Percentiles rank a stretch among this genome's conserved stretches.
Conservation (phyloP, 2,113 vertebrate genomes). For the Hippocampus abdominalis region DNA sequence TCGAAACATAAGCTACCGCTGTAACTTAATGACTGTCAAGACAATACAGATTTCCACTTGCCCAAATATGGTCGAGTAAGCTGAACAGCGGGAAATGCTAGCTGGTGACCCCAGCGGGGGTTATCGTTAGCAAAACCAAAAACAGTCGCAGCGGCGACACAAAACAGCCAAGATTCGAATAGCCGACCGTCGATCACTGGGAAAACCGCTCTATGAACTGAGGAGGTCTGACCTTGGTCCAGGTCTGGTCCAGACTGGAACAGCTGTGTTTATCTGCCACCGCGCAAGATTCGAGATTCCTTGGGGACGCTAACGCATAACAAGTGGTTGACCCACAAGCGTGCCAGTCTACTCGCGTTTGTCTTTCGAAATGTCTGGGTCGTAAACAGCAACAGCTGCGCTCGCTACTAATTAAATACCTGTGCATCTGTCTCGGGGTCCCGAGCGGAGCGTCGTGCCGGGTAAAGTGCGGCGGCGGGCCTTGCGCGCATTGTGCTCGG, state of each 20-base stretch:
- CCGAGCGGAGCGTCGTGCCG: not conserved
- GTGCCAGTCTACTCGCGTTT: constrained; percentile 20
- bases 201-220: not conserved
- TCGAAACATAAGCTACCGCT: not conserved
- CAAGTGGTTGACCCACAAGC: constrained; percentile 37
- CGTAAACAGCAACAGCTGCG: constrained; percentile 66
- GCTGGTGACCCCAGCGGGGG: not conserved
- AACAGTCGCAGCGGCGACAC: no score
- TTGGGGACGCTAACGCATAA: constrained; percentile 34
- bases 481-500: constrained; percentile 3
- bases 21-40: not conserved
- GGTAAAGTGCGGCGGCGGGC: not conserved
- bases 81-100: not conserved
- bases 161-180: no score
- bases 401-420: constrained; percentile 63
- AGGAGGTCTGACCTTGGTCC: no score
- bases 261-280: constrained; percentile 4
- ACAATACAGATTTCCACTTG: not conserved
- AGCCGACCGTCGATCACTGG: not conserved
- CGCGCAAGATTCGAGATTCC: constrained; percentile 13
- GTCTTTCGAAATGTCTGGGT: constrained; percentile 33
- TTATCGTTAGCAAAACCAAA: no score
- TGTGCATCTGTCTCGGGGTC: constrained; percentile 59
- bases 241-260: no score
- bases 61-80: not conserved